Conservation (phyloP, 2,888 invertebrate genomes). For the Andrena chrysosceles region DNA sequence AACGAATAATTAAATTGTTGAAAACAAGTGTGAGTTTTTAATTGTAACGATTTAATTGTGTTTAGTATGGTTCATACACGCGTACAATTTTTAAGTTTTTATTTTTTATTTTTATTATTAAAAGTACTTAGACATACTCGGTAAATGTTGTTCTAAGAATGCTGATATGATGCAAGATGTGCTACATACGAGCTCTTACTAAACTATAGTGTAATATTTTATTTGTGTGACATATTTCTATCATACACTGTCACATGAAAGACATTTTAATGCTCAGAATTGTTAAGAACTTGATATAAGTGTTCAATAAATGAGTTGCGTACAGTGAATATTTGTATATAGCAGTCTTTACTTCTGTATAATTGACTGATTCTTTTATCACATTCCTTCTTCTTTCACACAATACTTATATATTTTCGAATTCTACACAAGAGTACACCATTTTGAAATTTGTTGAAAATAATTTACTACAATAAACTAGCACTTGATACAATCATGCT, state of each 20-base stretch:
- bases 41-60: slow-evolving; percentile 29
- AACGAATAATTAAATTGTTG: slow-evolving; percentile 46
- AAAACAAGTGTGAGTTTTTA: slow-evolving; percentile 42
- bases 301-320: slow-evolving; percentile 53
- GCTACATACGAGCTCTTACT: slow-evolving; percentile 33
- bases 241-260: slow-evolving; percentile 27
- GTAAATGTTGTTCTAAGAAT: slow-evolving; percentile 42
- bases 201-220: slow-evolving; percentile 44
- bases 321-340: slow-evolving; percentile 29
- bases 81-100: slow-evolving; percentile 27
- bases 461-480: slow-evolving; percentile 26
- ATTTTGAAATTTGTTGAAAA: slow-evolving; percentile 20
- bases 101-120: slow-evolving; percentile 10
- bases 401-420: slow-evolving; percentile 4
- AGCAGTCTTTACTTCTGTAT: slow-evolving; percentile 35
- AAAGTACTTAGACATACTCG: slow-evolving; percentile 42
- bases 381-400: slow-evolving; percentile 18
- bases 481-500: slow-evolving; percentile 24
- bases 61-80: slow-evolving; percentile 31
- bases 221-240: slow-evolving; percentile 30
- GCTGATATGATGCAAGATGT: slow-evolving; percentile 38
- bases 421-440: neutral
- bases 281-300: slow-evolving; percentile 55
- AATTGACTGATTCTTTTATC: slow-evolving; percentile 30
- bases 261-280: slow-evolving; percentile 45